Evolutionary conservation across 1,140 invertebrate genomes (phyloP).

Genomic region (Pogonognathellus flavescens): DNA sequence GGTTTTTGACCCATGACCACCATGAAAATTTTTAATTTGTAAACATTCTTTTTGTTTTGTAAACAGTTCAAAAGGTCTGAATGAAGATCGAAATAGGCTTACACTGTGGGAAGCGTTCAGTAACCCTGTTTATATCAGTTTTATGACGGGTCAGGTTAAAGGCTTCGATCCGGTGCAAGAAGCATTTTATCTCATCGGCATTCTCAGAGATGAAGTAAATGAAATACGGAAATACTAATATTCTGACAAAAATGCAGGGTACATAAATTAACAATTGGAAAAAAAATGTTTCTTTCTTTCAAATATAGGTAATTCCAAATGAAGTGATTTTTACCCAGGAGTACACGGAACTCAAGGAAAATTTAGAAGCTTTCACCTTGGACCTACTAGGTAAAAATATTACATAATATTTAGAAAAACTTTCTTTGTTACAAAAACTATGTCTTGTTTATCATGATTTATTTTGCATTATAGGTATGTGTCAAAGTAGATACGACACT

Average conservation of each 20-base stretch:
- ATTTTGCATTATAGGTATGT: constrained; percentile 9
- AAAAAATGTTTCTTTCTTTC: background rate
- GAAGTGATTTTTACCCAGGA: too few species aligned
- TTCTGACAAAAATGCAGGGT: too few species aligned
- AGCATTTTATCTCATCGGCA: constrained; percentile 7
- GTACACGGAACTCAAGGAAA: too few species aligned
- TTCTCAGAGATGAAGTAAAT: constrained; percentile 2
- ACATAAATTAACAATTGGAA: too few species aligned
- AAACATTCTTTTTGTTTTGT: background rate
- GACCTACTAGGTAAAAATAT: too few species aligned
- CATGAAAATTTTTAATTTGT: background rate
- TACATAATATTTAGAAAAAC: too few species aligned
- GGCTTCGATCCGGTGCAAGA: constrained; percentile 13
- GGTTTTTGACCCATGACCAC: background rate
- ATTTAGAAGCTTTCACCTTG: too few species aligned
- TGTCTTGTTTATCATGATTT: too few species aligned
- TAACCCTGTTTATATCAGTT: constrained; percentile 9
- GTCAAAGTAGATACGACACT: background rate
- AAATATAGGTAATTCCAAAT: too few species aligned
- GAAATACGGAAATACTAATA: too few species aligned
- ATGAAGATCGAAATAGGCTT: background rate
- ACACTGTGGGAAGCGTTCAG: constrained; percentile 1
- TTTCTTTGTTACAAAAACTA: too few species aligned
- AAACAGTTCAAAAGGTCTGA: background rate
- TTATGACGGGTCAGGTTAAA: background rate